phyloP scores from a whole-genome alignment of 2,797 vertebrate species.

The Stomatorhinus walkeri region DNA sequence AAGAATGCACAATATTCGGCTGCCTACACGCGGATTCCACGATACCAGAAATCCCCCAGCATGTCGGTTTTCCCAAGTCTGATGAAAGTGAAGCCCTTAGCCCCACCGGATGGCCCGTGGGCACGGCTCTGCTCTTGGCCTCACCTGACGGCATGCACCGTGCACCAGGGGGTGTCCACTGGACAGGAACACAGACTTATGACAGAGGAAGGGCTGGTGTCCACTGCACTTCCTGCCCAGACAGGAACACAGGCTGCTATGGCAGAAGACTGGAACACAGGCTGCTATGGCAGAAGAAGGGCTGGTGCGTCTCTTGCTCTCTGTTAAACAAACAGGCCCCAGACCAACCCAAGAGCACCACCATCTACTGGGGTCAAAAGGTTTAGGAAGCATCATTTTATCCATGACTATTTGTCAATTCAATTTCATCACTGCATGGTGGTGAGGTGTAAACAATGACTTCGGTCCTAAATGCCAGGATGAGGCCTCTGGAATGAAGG shows the following conservation, averaged over 20 bases:
- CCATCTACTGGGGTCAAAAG: too few species aligned
- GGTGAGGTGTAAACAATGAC: not conserved
- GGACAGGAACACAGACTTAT: too few species aligned
- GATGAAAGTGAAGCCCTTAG: not conserved
- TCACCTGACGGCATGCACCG: not conserved
- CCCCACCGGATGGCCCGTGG: not conserved
- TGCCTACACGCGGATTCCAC: not conserved
- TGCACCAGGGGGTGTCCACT: too few species aligned
- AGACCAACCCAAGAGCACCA: too few species aligned
- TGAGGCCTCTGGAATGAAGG: not conserved
- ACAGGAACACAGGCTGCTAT: too few species aligned
- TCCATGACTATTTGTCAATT: not conserved
- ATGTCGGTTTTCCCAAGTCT: not conserved
- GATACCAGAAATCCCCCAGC: not conserved
- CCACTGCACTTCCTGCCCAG: not conserved
- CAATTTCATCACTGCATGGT: not conserved
- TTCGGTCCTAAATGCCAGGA: not conserved
- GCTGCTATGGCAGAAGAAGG: too few species aligned
- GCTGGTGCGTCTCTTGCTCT: too few species aligned
- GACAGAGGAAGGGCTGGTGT: too few species aligned
- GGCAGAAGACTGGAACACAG: too few species aligned
- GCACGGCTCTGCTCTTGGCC: accelerated
- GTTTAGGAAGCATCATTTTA: not conserved
- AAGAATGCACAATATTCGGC: not conserved
- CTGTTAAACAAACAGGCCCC: too few species aligned